Evolutionary conservation across 2,888 invertebrate species (phyloP), one percentile per base, ranked within the genome.

Genomic region (Mesorhabditis belari): DNA sequence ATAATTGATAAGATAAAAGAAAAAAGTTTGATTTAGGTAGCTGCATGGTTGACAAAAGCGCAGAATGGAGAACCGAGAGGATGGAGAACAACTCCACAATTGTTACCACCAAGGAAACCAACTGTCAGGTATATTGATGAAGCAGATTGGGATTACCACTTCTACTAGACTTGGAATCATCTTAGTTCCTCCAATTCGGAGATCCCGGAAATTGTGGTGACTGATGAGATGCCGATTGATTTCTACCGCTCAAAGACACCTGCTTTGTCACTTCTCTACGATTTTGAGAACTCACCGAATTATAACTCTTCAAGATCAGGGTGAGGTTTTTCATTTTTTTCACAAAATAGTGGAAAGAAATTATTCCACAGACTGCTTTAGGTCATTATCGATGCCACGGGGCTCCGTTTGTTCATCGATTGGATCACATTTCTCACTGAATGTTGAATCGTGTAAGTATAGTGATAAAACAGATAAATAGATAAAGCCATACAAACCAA

Each of bases 131-230:
- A 6, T n/a, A n/a, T n/a, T n/a, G n/a, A n/a, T n/a, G n/a, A n/a
- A n/a, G n/a, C n/a, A n/a, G n/a, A n/a, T n/a, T n/a, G n/a, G n/a
- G n/a, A n/a, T n/a, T n/a, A n/a, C n/a, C n/a, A n/a, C n/a, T n/a
- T n/a, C n/a, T n/a, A n/a, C n/a, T n/a, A n/a, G n/a, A n/a, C n/a
- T n/a, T n/a, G n/a, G n/a, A n/a, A n/a, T n/a, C n/a, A n/a, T 44
- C 62, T 62, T 55, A 76, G 74, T 51, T 76, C 76, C 3, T 68
- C 69, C 21, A 67, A 67, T 3, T 76, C 76, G 5, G 77, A 74
- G 53, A 69, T 77, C 53, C 77, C 77, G 2, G 77, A 77, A 63
- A 77, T 77, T 49, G 76, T 77, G n/a, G 74, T 77, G 19, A 71
- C 70, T 28, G 75, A 74, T n/a, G 75, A 71, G 55, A 61, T 60